Base-by-base conservation (phyloP, 1,140 invertebrate species). In the Babylonia areolata region DNA sequence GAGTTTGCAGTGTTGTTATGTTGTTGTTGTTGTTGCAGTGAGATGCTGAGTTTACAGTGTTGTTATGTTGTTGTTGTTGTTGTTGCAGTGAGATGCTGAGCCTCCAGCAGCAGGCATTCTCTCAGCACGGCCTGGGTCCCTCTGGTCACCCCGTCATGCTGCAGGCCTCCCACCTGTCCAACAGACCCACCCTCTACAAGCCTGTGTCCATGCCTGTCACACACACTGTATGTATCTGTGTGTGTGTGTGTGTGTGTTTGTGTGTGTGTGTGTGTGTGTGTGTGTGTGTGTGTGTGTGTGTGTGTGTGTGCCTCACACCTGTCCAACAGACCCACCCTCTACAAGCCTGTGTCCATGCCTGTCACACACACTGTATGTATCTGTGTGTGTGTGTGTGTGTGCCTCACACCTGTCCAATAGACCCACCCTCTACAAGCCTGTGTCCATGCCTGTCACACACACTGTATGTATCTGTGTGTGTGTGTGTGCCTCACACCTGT, bases 381-480 rank as follows among this genome's bases (percentile, higher is more conserved):
- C 12, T 73, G 31, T 33, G 6, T 73, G 71, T 73, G 6, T 9
- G 2, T 73, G 11, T 73, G 31, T 73, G 2, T 73, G 3, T 73
- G 87, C 81, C 3, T 33, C 84, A 3, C 81, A 84, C 33, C 89
- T 90, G 81, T 87, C 88, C 73, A 90, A 85, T 58, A 81, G 90
- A 73, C 91, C 90, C 28, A 87, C 86, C 2, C 77, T 92, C 84
- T 92, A 92, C 85, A 92, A 91, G 88, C 92, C 85, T 39, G 64
- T 84, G 37, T 37, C 40, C 37, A 73, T 84, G 40, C 82, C 82
- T 23, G 82, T 84, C 35, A 79, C 39, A 42, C 77, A 0, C 5
- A 42, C 37, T n/a, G 39, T 79, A 3, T 79, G 28, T 79, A n/a
- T n/a, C n/a, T n/a, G n/a, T n/a, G n/a, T n/a, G n/a, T n/a, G n/a